These are phyloP conservation scores for Nettapus auritus DNA, from an alignment of 2,113 vertebrate genomes.

Conservation along the genomic window DNA sequence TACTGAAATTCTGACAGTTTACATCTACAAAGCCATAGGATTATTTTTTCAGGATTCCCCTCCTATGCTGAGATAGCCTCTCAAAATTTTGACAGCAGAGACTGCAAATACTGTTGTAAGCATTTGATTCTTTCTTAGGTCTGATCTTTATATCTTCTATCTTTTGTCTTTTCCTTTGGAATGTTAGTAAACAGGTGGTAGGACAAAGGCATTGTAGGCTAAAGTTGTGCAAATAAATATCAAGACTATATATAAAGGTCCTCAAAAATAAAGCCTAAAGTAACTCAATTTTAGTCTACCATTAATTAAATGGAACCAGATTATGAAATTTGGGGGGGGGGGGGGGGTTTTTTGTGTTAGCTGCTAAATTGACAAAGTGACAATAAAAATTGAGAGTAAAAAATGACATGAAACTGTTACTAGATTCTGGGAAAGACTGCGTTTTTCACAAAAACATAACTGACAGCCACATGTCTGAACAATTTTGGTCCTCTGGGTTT, in stretches of 20 bases:
- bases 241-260: neutral
- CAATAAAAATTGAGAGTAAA: neutral
- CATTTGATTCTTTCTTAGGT: neutral
- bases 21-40: neutral
- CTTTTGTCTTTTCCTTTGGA: neutral
- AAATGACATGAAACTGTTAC: neutral
- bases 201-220: neutral
- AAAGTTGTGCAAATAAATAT: neutral
- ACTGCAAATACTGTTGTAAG: neutral
- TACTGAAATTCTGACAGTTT: neutral
- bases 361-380: neutral
- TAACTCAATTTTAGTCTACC: neutral
- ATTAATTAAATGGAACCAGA: neutral
- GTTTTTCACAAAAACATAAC: neutral
- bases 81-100: neutral
- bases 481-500: neutral
- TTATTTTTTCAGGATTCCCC: neutral
- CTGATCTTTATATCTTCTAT: neutral
- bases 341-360: neutral
- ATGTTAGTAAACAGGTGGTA: neutral
- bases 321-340: neutral
- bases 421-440: neutral
- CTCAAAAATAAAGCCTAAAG: neutral
- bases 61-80: neutral
- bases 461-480: conserved; percentile 8